These are phyloP conservation scores for Etheostoma nigrum DNA, from an alignment of 2,797 vertebrate genomes.

Conservation along the genomic window DNA sequence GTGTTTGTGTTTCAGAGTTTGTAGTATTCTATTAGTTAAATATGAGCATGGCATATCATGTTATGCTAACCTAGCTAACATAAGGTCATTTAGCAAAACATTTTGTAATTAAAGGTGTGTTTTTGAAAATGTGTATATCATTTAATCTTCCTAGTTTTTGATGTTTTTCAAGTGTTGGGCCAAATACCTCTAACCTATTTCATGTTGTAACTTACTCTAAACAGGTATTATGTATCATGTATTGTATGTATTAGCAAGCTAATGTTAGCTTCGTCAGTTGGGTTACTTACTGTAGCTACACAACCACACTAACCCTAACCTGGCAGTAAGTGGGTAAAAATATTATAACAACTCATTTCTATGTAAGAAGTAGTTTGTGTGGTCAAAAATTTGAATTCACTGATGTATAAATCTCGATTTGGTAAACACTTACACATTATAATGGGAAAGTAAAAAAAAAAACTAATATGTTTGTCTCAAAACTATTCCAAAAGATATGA, in stretches of 20 bases:
- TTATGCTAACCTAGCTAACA: not conserved
- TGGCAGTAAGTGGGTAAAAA: not conserved
- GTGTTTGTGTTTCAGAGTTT: not conserved
- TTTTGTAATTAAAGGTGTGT: not conserved
- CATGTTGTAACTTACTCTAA: not conserved
- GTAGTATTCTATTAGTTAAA: not conserved
- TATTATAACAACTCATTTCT: not conserved
- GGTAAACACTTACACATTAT: not conserved
- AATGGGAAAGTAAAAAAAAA: not conserved
- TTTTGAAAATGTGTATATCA: not conserved
- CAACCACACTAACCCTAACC: not conserved
- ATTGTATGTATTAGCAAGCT: not conserved
- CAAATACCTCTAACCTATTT: not conserved
- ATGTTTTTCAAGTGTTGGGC: not conserved
- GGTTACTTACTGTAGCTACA: not conserved
- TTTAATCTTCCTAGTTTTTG: not conserved
- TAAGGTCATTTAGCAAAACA: not conserved
- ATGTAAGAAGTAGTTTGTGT: not conserved
- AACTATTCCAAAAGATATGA: not conserved
- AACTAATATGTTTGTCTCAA: too few relatives aligned
- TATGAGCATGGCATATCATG: not conserved
- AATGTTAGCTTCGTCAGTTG: not conserved
- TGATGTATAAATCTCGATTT: not conserved
- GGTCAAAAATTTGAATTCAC: not conserved
- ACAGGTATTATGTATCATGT: not conserved